Evolutionary conservation across 1,140 invertebrate species (phyloP), one percentile per base, ranked within the genome.

Genomic region (Drosophila serrata): DNA sequence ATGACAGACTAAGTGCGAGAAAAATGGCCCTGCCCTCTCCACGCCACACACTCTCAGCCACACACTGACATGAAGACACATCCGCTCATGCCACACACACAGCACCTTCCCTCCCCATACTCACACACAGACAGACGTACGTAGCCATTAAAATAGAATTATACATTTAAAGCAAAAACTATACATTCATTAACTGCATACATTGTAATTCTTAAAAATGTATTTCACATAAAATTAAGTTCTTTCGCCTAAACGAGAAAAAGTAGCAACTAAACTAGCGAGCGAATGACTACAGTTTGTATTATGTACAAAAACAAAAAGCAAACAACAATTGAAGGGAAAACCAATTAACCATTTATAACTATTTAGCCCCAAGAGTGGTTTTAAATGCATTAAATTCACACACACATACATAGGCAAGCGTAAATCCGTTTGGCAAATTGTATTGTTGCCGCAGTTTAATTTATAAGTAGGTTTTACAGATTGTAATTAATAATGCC

Each of bases 401-500:
- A 57, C 13, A 53, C 29, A 73, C 56, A 78, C 42, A 82, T 33
- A 35, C 40, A 79, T 68, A 39, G 62, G 69, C 57, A 39, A 63
- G 68, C 63, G 42, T 42, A 61, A 53, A 82, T 55, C 35, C 29
- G 59, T 79, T 86, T 75, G 82, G 75, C 77, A 79, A 79, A 60
- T 53, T 57, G 61, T 60, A 78, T 69, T 77, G 72, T 80, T 87
- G 75, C 70, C 69, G 49, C 84, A 84, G 80, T 88, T 90, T 81
- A 90, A 81, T 75, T 72, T 90, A 76, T 90, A 90, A 90, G 86
- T 90, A 90, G 85, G 85, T 90, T 90, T 90, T 90, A 90, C 84
- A 90, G 70, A 79, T 57, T 85, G 73, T 84, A 78, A 90, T 90
- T 90, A 81, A 75, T 75, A 72, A 85, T 85, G 63, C 75, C 60